Percentiles rank a stretch among this genome's conserved stretches.
Conservation (phyloP, 2,888 invertebrate genomes). For the Nasonia oneida region DNA sequence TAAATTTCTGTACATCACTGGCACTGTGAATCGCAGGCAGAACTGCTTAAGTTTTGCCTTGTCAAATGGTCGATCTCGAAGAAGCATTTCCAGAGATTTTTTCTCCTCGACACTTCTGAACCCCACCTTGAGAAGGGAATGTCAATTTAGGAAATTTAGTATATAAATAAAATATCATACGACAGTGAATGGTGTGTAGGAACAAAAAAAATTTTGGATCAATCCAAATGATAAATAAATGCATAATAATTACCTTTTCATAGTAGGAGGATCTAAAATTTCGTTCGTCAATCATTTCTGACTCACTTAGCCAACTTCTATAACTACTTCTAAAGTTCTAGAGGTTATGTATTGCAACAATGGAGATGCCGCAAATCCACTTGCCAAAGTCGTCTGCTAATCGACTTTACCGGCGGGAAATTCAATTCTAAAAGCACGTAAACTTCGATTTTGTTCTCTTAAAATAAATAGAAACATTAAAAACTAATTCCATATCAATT, state of each 20-base stretch:
- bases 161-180: neutral
- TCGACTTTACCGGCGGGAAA: neutral
- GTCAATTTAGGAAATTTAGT: neutral
- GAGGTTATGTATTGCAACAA: conserved; percentile 47
- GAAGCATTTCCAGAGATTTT: conserved; percentile 92
- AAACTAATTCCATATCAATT: too few species aligned
- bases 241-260: conserved; percentile 82
- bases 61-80: conserved; percentile 92
- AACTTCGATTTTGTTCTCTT: too few species aligned
- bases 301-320: neutral
- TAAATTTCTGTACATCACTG: conserved; percentile 88
- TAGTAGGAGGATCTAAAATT: conserved; percentile 92
- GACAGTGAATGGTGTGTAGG: neutral
- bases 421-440: neutral
- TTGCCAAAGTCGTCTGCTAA: conserved; percentile 20
- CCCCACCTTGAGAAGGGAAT: conserved; percentile 82
- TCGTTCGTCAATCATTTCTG: conserved; percentile 83
- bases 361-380: neutral
- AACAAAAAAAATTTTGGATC: neutral
- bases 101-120: conserved; percentile 95
- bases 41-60: conserved; percentile 90
- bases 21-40: conserved; percentile 91
- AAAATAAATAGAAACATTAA: too few species aligned
- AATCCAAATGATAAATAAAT: neutral
- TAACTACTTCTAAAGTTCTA: neutral